These are phyloP conservation scores for Zapus hudsonius DNA, from an alignment of 2,113 vertebrate genomes.

Conservation along the genomic window DNA sequence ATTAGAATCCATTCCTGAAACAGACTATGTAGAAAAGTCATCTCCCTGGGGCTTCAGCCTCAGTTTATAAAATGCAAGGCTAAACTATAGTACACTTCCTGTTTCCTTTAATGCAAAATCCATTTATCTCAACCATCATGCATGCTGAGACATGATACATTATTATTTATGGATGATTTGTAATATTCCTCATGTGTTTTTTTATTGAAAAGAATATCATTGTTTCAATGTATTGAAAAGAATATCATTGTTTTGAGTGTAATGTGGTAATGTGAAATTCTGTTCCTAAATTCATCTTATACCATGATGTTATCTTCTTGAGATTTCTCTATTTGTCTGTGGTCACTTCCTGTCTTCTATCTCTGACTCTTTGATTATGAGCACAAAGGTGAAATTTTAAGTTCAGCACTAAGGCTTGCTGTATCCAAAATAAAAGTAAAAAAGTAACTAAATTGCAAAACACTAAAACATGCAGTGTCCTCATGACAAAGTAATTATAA, in stretches of 20 bases:
- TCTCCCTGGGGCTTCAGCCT: too few relatives aligned
- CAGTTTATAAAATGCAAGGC: neutral
- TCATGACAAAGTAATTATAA: too few relatives aligned
- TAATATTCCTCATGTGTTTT: neutral
- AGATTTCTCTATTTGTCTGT: neutral
- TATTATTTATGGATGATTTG: too few relatives aligned
- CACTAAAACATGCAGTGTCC: neutral
- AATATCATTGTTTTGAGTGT: neutral
- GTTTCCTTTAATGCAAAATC: neutral
- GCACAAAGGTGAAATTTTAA: too few relatives aligned
- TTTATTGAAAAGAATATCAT: neutral
- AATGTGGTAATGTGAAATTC: neutral
- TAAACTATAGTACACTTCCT: fast-evolving
- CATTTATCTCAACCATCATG: neutral
- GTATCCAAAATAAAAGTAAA: too few relatives aligned
- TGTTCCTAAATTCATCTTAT: neutral
- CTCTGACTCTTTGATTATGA: neutral
- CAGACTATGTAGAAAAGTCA: neutral
- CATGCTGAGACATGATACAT: neutral
- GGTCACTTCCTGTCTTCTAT: neutral
- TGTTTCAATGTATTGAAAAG: neutral
- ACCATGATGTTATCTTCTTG: neutral
- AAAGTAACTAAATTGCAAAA: conserved; percentile 9
- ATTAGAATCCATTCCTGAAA: neutral
- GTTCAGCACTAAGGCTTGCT: too few relatives aligned